These are phyloP conservation scores for Agonopterix arenella DNA, from an alignment of 2,888 invertebrate species.

Conservation along the genomic window DNA sequence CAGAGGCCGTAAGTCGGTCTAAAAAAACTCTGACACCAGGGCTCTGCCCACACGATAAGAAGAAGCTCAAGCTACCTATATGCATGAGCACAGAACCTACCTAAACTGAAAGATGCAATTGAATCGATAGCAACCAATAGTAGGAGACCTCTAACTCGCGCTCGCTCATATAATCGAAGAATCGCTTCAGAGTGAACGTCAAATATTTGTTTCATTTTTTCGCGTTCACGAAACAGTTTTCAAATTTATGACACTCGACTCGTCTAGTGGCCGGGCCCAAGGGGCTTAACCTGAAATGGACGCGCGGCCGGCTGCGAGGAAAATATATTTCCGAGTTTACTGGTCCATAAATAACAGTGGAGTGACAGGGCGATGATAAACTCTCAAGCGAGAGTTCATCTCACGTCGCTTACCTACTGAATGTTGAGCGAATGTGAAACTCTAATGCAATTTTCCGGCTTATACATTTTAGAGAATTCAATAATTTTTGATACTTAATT, in stretches of 20 bases:
- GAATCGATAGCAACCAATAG: neutral
- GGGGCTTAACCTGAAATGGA: conserved; percentile 75
- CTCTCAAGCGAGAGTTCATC: conserved; percentile 65
- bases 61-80: no score
- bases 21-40: no score
- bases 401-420: conserved; percentile 55
- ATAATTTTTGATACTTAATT: no score
- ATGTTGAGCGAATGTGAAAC: conserved; percentile 54
- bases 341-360: conserved; percentile 73
- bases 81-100: no score
- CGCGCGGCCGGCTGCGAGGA: conserved; percentile 63
- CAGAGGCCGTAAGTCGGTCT: no score
- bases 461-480: conserved; percentile 14
- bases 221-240: conserved; percentile 66
- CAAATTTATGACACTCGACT: conserved; percentile 75
- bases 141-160: neutral
- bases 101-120: no score
- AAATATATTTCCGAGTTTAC: conserved; percentile 76
- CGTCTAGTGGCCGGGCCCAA: conserved; percentile 68
- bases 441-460: conserved; percentile 38
- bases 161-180: conserved; percentile 34
- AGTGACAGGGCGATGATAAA: conserved; percentile 75
- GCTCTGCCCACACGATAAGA: no score
- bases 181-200: conserved; percentile 43
- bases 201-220: conserved; percentile 68